These are phyloP conservation scores for Actenoides lindsayi DNA, from an alignment of 2,113 vertebrate species.

Conservation along the genomic window DNA sequence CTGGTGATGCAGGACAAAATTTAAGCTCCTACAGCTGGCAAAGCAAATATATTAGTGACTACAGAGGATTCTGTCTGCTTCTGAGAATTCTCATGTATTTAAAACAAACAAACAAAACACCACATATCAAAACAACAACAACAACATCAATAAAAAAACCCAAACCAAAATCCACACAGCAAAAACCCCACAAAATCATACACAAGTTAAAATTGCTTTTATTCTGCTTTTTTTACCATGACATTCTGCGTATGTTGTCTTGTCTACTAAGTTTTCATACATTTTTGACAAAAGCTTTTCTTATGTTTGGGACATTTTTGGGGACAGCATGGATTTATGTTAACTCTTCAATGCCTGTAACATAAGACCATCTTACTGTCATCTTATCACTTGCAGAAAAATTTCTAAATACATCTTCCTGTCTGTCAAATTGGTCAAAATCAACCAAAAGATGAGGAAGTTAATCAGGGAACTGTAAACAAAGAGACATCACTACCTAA, in stretches of 20 bases:
- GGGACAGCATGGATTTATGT: background rate
- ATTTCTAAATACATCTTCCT: background rate
- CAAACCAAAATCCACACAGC: no score
- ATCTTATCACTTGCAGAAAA: background rate
- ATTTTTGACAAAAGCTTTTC: background rate
- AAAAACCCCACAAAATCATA: no score
- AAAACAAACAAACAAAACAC: background rate
- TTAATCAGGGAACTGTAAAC: background rate
- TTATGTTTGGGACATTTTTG: background rate
- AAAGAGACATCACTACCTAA: background rate
- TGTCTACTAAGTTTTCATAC: background rate
- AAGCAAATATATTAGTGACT: background rate
- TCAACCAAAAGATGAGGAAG: background rate
- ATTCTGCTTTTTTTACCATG: background rate
- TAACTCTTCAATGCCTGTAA: background rate
- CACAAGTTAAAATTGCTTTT: background rate
- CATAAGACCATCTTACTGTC: accelerated
- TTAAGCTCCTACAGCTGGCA: background rate
- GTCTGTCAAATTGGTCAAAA: background rate
- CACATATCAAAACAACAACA: no score
- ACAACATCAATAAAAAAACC: no score
- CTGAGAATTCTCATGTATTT: background rate
- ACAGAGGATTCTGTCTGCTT: background rate
- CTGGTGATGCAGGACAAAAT: background rate
- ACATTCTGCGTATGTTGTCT: background rate